These are phyloP conservation scores for Falco cherrug DNA, from an alignment of 2,797 vertebrate species.

Conservation along the genomic window DNA sequence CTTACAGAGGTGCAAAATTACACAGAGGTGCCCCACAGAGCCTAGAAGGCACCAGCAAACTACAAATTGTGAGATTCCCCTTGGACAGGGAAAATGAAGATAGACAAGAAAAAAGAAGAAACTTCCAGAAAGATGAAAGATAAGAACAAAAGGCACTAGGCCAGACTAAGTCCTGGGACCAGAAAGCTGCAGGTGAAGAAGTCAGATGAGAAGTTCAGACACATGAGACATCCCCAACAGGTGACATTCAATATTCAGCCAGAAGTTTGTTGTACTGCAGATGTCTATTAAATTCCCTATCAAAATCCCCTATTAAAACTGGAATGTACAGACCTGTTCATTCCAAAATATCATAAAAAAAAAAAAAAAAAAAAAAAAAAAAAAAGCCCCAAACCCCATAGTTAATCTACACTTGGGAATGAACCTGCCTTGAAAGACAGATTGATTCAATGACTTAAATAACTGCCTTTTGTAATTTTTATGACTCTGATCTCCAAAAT, in stretches of 20 bases:
- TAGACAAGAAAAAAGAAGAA: not conserved
- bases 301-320: not conserved
- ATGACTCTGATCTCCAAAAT: slow-evolving; percentile 14
- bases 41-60: not conserved
- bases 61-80: not conserved
- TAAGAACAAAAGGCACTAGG: not conserved
- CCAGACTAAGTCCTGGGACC: not conserved
- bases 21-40: not conserved
- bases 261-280: not conserved
- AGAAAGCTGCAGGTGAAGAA: not conserved
- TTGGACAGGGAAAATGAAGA: not conserved
- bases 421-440: not conserved
- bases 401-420: not conserved
- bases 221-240: not conserved
- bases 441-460: not conserved
- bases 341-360: not conserved
- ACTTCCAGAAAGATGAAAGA: not conserved
- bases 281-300: not conserved
- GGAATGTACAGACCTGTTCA: not conserved
- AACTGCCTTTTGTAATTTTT: not conserved
- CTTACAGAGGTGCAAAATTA: not conserved
- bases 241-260: not conserved
- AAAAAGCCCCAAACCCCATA: not conserved
- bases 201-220: not conserved
- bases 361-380: not conserved